Percentiles rank a stretch among this genome's conserved stretches.
phyloP scores from a whole-genome alignment of 2,113 vertebrate genomes.

The Pelobates fuscus region DNA sequence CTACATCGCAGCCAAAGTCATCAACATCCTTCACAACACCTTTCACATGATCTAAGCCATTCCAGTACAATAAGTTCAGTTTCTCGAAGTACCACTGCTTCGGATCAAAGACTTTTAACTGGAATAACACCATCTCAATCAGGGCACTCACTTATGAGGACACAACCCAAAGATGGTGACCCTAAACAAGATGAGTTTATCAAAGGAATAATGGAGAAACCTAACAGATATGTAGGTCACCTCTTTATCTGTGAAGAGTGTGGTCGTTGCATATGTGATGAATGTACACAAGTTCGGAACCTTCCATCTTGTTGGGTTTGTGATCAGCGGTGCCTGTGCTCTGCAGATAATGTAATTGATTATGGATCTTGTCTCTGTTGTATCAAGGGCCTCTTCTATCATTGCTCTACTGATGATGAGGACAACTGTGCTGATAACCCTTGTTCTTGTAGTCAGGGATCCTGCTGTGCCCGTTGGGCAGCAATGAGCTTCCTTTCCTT shows the following conservation, averaged over 20 bases:
- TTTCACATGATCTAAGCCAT: slow-evolving; percentile 83
- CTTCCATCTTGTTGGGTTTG: slow-evolving; percentile 94
- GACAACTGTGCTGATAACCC: slow-evolving; percentile 95
- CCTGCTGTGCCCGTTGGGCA: slow-evolving; percentile 87
- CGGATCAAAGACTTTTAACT: slow-evolving; percentile 90
- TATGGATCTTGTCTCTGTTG: slow-evolving; percentile 94
- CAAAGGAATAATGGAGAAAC: slow-evolving; percentile 70
- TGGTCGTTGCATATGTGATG: slow-evolving; percentile 87
- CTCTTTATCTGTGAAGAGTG: slow-evolving; percentile 90
- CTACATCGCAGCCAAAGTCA: slow-evolving; percentile 86
- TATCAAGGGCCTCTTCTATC: slow-evolving; percentile 94
- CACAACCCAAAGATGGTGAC: slow-evolving; percentile 79
- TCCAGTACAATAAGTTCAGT: slow-evolving; percentile 95
- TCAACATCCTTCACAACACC: slow-evolving; percentile 75
- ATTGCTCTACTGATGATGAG: slow-evolving; percentile 96
- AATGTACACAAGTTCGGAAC: slow-evolving; percentile 82
- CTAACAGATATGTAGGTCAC: slow-evolving; percentile 71
- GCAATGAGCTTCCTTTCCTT: slow-evolving; percentile 87
- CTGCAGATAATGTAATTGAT: slow-evolving; percentile 85
- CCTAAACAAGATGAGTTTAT: slow-evolving; percentile 75
- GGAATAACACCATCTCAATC: slow-evolving; percentile 84
- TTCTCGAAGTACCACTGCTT: slow-evolving; percentile 88
- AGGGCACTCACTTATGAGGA: slow-evolving; percentile 75
- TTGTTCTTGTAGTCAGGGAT: slow-evolving; percentile 84
- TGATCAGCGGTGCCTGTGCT: slow-evolving; percentile 92